Evolutionary conservation across 2,113 vertebrate genomes (phyloP).

Genomic region (Naja naja): DNA sequence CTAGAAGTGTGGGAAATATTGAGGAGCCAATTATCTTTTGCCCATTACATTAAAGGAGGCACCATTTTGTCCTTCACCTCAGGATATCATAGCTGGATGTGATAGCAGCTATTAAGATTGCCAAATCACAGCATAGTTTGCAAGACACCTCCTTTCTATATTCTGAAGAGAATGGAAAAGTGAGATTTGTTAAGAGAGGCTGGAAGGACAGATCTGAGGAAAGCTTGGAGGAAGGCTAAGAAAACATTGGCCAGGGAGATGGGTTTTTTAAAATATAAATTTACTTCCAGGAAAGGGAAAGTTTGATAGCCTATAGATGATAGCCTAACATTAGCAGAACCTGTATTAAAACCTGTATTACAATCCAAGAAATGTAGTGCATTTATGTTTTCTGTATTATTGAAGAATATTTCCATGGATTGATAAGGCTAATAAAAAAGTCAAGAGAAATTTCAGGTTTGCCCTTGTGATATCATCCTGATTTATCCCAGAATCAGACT

Average conservation of each 20-base stretch:
- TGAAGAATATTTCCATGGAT: neutral
- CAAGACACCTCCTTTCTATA: neutral
- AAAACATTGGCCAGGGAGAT: neutral
- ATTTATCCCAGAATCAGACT: neutral
- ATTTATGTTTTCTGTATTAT: neutral
- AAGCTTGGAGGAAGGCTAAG: neutral
- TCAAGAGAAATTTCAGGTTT: neutral
- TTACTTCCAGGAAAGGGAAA: neutral
- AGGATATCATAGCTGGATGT: neutral
- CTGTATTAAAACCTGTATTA: neutral
- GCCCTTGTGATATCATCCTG: neutral
- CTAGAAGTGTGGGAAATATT: neutral
- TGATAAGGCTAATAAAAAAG: neutral
- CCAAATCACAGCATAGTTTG: neutral
- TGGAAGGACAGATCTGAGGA: neutral
- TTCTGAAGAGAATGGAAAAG: neutral
- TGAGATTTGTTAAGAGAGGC: neutral
- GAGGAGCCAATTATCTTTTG: neutral
- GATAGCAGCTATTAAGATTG: neutral
- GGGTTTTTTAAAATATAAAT: neutral
- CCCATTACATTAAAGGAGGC: neutral
- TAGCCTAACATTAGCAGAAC: neutral
- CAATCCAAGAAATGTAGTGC: neutral
- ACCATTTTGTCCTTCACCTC: neutral
- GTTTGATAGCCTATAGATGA: neutral